These are phyloP conservation scores for Frankliniella fusca DNA, from an alignment of 2,888 invertebrate species.

Conservation along the genomic window DNA sequence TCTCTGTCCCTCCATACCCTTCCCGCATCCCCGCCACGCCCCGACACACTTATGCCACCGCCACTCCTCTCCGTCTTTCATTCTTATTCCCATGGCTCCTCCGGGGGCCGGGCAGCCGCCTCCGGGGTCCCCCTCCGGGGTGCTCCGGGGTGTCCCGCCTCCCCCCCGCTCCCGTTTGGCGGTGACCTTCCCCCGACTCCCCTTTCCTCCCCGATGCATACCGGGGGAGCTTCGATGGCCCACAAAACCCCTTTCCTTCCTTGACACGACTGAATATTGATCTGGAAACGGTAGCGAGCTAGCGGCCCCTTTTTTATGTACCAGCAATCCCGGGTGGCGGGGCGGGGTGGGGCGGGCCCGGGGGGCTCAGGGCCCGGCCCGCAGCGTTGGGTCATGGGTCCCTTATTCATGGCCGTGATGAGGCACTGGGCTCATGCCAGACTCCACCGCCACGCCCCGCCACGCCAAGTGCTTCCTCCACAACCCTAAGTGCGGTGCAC, in stretches of 20 bases:
- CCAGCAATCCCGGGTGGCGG: not conserved
- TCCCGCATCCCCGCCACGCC: not conserved
- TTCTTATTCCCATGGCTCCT: slow-evolving; percentile 10
- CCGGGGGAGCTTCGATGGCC: no score
- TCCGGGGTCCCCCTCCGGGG: not conserved
- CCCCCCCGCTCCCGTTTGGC: not conserved
- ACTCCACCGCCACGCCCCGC: not conserved
- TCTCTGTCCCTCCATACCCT: not conserved
- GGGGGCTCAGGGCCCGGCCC: not conserved
- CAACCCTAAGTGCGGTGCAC: not conserved
- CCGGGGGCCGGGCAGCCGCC: no score
- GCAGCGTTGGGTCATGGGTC: not conserved
- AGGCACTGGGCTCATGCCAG: not conserved
- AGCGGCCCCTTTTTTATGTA: not conserved
- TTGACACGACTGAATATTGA: slow-evolving; percentile 10
- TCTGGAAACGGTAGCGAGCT: not conserved
- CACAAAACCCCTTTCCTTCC: not conserved
- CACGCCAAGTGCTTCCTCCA: not conserved
- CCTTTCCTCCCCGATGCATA: no score
- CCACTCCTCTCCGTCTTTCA: not conserved
- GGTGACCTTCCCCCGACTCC: no score
- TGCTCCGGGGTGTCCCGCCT: not conserved
- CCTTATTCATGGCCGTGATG: not conserved
- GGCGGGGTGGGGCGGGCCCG: not conserved
- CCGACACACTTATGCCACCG: not conserved